Evolutionary conservation across 2,113 vertebrate genomes (phyloP), one percentile per base, ranked within the genome.

Genomic region (Tangachromis dhanisi): DNA sequence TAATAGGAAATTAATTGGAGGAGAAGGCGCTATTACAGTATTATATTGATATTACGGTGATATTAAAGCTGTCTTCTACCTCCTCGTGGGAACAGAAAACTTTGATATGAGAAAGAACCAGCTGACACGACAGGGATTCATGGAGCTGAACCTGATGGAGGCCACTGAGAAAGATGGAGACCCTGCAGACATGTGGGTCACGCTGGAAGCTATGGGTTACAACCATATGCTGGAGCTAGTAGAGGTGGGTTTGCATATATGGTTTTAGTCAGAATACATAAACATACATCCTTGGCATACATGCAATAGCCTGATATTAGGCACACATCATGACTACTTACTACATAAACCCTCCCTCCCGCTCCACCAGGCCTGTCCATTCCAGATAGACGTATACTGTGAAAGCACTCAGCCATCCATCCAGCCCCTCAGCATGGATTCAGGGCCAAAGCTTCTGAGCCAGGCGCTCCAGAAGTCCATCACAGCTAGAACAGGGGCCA

Each of bases 101-200:
- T 99, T 99, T 96, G 98, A 99, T 85, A 99, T 97, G 94, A 98
- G 97, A 93, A 98, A 95, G 90, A 98, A 98, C 73, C 98, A 99
- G 81, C 95, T 99, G 83, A 99, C 98, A 4, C 96, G 92, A 14
- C 97, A 98, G 89, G 98, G 98, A 83, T 99, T 99, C 93, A 94
- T 98, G 97, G 98, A 98, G 94, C 95, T 99, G 92, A 98, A 98
- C 90, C 96, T 99, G 35, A 98, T 99, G 98, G 98, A 99, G 95
- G 98, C 98, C 88, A 98, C 95, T 9, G 98, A 99, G 87, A 95
- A 92, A 47, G 97, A 97, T 19, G 98, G 98, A 84, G 97, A 99
- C 93, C 96, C 97, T 14, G 88, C 93, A 82, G 98, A 98, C 91
- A 96, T 99, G 5, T 99, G 98, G 98, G 93, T 98, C 81, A 98